Evolutionary conservation across 2,113 vertebrate genomes (phyloP).

Genomic region (Lagopus muta): DNA sequence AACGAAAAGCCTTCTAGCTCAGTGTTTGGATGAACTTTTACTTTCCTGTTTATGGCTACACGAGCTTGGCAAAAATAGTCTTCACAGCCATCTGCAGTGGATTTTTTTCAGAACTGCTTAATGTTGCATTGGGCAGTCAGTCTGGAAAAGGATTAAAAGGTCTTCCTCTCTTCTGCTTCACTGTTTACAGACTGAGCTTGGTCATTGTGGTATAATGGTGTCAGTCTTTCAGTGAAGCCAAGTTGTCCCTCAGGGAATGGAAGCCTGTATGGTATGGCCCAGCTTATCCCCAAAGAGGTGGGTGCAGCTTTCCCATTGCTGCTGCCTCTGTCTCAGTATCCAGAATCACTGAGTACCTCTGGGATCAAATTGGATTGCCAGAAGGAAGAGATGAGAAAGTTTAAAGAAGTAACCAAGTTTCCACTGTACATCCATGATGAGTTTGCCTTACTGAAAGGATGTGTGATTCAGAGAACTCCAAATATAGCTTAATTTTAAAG

Average conservation of each 20-base stretch:
- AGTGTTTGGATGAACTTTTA: neutral
- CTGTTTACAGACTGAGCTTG: neutral
- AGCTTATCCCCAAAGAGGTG: neutral
- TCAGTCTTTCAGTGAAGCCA: neutral
- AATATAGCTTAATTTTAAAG: slow-evolving; percentile 41
- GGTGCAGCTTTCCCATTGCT: neutral
- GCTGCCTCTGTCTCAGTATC: neutral
- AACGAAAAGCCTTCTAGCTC: slow-evolving; percentile 72
- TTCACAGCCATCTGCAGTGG: neutral
- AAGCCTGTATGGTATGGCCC: neutral
- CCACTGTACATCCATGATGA: neutral
- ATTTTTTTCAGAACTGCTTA: neutral
- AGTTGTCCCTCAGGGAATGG: neutral
- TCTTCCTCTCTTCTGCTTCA: neutral
- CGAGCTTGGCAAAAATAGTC: neutral
- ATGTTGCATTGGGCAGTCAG: neutral
- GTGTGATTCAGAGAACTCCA: neutral
- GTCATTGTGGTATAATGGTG: neutral
- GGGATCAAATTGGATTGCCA: neutral
- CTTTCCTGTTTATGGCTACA: neutral
- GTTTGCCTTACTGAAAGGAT: neutral
- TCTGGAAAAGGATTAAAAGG: neutral
- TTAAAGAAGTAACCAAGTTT: neutral
- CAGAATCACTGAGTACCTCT: neutral
- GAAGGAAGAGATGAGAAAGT: neutral